A percentile compares a stretch with the other conserved stretches of the same genome.
These are phyloP conservation scores for Heliornis fulica DNA, from an alignment of 2,113 vertebrate genomes.

Conservation along the genomic window DNA sequence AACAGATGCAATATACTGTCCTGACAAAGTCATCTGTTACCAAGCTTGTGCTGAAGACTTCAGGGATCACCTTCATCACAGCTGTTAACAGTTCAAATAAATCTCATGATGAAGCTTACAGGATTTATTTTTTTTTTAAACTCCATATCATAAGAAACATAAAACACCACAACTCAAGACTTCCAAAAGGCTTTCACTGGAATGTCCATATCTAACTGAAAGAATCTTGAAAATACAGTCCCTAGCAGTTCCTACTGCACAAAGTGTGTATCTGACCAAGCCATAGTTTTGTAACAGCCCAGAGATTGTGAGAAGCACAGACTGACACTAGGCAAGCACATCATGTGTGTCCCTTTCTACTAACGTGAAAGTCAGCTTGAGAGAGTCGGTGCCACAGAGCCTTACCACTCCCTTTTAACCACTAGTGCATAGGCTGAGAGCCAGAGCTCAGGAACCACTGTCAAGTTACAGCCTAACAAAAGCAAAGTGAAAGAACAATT, in stretches of 20 bases:
- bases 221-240: neutral
- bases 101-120: neutral
- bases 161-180: neutral
- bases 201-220: neutral
- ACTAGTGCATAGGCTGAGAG: neutral
- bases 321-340: neutral
- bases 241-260: neutral
- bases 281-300: neutral
- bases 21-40: conserved; percentile 52
- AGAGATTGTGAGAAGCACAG: neutral
- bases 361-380: neutral
- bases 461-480: neutral
- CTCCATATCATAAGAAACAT: neutral
- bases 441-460: neutral
- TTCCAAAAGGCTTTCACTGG: neutral
- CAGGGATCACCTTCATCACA: conserved; percentile 20
- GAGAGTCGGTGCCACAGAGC: neutral
- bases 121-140: neutral
- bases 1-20: conserved; percentile 17
- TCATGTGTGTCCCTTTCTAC: neutral
- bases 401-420: neutral
- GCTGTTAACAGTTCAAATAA: neutral
- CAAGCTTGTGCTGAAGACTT: conserved; percentile 11
- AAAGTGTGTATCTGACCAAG: neutral
- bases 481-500: neutral